Base-by-base conservation (phyloP, 2,888 invertebrate species). In the Spicauda simplicius region DNA sequence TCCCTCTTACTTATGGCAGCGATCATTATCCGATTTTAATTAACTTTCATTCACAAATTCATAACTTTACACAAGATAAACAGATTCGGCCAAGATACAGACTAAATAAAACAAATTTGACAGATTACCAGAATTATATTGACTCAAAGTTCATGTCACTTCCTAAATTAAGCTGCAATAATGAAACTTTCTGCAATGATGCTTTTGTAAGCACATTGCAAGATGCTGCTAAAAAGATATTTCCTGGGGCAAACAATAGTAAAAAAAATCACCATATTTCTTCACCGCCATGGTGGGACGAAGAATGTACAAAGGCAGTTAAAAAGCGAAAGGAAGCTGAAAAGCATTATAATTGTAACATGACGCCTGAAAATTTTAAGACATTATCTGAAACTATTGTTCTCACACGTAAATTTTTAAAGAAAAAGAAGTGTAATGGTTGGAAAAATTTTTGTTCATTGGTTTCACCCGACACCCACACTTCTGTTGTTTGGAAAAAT, bases 401-500 rank as follows among this genome's bases (percentile, higher is more conserved):
- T 14, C 1, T 14, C 14, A 41, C 41, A 14, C 41, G 14, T 14
- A 41, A 14, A 41, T 41, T 41, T 41, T 41, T 41, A 14, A 41
- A 41, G 14, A 41, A 41, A 14, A 41, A 41, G 5, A 41, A 41
- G 14, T 41, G 1, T 1, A 41, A 41, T 14, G 41, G 41, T 3
- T 41, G 41, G 41, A 41, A 14, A 14, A 14, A 2, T 1, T 41
- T 41, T 41, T 41, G 41, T 14, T 41, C 41, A 41, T 41, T 14
- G 2, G 41, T 41, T 41, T 41, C 41, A 14, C 41, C 41, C 4
- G 41, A 41, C 41, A 41, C 41, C 41, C 41, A 41, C 3, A 14
- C 41, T 41, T 41, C 41, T 2, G 30, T 16, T 19, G 54, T 60
- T 14, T 59, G 58, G 58, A 41, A 45, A 48, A 59, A 59, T 41